These are phyloP conservation scores for Chaitophorus viminalis DNA, from an alignment of 2,888 invertebrate species.

Conservation along the genomic window DNA sequence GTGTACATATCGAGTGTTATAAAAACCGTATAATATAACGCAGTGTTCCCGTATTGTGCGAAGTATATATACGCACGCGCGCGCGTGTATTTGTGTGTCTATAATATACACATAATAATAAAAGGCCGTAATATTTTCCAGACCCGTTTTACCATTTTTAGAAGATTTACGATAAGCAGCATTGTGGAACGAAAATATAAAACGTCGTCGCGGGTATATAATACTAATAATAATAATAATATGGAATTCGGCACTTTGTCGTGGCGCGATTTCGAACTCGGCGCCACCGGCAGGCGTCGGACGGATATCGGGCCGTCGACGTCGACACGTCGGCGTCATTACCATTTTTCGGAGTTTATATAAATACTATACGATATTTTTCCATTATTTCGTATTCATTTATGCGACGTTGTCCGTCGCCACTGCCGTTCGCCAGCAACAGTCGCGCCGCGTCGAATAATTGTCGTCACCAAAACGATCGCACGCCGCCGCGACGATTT, in stretches of 20 bases:
- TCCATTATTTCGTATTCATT: conserved; percentile 15
- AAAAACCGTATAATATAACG: too few species aligned
- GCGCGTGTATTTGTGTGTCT: background rate
- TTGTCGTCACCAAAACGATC: background rate
- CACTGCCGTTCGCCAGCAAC: background rate
- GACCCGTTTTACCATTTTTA: background rate
- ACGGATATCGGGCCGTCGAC: background rate
- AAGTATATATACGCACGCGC: background rate
- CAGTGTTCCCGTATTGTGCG: too few species aligned
- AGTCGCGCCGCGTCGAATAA: background rate
- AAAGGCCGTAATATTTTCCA: background rate
- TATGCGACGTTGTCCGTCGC: background rate
- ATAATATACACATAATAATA: too few species aligned
- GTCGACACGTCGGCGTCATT: background rate
- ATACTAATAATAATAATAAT: too few species aligned
- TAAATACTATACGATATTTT: background rate
- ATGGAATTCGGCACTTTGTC: too few species aligned
- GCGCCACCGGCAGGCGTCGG: conserved; percentile 6
- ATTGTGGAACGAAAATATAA: background rate
- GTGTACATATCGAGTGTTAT: background rate
- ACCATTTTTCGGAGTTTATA: conserved; percentile 22
- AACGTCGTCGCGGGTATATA: background rate
- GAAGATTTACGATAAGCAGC: conserved; percentile 31
- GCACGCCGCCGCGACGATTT: background rate
- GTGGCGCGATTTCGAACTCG: too few species aligned